phyloP scores from a whole-genome alignment of 2,888 invertebrate species.

The Amorpha juglandis region DNA sequence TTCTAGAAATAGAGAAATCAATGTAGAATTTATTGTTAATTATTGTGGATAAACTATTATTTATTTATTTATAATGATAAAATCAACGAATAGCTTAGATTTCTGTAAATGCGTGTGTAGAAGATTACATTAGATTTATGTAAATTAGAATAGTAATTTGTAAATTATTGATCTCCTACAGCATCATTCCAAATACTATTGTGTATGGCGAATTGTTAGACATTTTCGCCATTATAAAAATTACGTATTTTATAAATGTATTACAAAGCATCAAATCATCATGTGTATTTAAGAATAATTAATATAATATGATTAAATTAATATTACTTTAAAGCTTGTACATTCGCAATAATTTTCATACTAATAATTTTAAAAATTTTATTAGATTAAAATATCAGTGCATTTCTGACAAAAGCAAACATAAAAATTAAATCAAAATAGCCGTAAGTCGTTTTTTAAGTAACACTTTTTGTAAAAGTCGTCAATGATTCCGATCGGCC shows the following conservation, averaged over 20 bases:
- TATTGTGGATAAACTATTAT: neutral
- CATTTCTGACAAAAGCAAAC: neutral
- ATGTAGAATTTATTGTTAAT: neutral
- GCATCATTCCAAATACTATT: slow-evolving; percentile 77
- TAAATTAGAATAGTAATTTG: slow-evolving; percentile 33
- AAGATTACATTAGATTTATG: neutral
- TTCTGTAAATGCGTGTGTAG: neutral
- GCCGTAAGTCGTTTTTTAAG: neutral
- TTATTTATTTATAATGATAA: neutral
- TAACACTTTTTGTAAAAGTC: neutral
- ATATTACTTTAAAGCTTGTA: neutral
- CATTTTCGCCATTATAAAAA: slow-evolving; percentile 7
- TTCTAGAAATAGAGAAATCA: neutral
- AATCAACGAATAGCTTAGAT: neutral
- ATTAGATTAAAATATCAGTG: neutral
- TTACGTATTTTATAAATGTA: neutral
- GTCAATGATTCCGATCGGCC: slow-evolving; percentile 45
- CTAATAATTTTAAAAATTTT: neutral
- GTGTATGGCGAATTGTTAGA: slow-evolving; percentile 21
- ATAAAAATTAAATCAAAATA: neutral
- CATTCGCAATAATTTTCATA: neutral
- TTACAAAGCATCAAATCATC: slow-evolving; percentile 1
- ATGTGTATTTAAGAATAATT: neutral
- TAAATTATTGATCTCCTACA: slow-evolving; percentile 69
- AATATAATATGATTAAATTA: slow-evolving; percentile 5